Percentiles rank a stretch among this genome's conserved stretches.
phyloP scores from a whole-genome alignment of 2,113 vertebrate genomes.

The Misgurnus mizolepis region DNA sequence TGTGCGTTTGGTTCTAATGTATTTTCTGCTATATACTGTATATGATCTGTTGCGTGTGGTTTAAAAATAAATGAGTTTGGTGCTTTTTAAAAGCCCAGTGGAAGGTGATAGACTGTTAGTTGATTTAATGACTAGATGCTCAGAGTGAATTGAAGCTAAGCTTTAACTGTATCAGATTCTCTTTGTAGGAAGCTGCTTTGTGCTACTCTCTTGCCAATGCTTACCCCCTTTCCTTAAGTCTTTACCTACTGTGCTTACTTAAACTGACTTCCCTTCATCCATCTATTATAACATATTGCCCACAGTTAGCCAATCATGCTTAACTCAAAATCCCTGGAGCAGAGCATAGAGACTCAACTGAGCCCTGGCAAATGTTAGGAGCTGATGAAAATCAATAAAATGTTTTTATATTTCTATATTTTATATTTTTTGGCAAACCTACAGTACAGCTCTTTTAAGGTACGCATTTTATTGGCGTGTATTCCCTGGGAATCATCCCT shows the following conservation, averaged over 20 bases:
- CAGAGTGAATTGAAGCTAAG: neutral
- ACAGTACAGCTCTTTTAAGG: neutral
- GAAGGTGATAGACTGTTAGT: slow-evolving; percentile 13
- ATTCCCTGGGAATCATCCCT: neutral
- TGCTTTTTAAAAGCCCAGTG: neutral
- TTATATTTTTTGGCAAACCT: too few relatives aligned
- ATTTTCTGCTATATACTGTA: neutral
- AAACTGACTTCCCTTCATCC: neutral
- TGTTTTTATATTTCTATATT: slow-evolving; percentile 16
- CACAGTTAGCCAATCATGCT: neutral
- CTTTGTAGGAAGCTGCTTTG: neutral
- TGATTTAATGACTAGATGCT: slow-evolving; percentile 22
- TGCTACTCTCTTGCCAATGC: slow-evolving; percentile 10
- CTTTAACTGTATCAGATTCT: slow-evolving; percentile 24
- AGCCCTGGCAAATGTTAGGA: neutral
- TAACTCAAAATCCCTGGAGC: neutral
- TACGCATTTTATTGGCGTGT: neutral
- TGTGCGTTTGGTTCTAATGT: neutral
- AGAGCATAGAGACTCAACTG: neutral
- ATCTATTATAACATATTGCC: neutral
- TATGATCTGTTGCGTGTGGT: slow-evolving; percentile 12
- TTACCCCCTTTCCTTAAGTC: neutral
- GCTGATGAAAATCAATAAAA: neutral
- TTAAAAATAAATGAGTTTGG: slow-evolving; percentile 12
- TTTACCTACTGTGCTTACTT: neutral